Conservation (phyloP, 1,140 invertebrate genomes). For the Rhagoletis pomonella region DNA sequence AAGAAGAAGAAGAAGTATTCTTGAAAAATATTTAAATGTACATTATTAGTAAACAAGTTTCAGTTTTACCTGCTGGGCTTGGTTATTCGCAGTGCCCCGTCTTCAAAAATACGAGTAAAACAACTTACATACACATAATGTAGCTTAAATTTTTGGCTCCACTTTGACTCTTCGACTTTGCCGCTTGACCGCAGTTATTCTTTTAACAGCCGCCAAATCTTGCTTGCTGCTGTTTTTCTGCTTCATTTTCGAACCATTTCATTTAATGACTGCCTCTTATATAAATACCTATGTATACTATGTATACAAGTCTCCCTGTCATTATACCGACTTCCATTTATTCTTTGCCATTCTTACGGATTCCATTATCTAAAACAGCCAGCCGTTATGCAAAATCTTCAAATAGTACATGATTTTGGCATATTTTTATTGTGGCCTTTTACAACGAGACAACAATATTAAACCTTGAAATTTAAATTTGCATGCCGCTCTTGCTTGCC, state of each 20-base stretch:
- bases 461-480: constrained; percentile 28
- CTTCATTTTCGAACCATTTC: not conserved
- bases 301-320: not conserved
- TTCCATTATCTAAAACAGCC: not conserved
- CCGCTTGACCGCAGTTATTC: not conserved
- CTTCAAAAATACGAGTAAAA: no score
- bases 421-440: constrained; percentile 1
- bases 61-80: no score
- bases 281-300: not conserved
- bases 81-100: no score
- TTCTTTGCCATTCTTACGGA: not conserved
- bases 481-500: not conserved
- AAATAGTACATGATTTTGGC: constrained; percentile 28
- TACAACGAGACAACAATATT: not conserved
- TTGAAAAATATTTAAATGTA: no score
- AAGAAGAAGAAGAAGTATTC: no score
- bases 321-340: not conserved
- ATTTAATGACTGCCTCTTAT: not conserved
- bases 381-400: constrained; percentile 40
- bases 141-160: no score
- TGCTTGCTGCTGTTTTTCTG: not conserved
- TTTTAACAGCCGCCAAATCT: not conserved
- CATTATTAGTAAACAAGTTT: no score
- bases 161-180: not conserved
- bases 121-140: no score